Conservation (phyloP, 2,888 invertebrate species). For the Neoaliturus tenellus region DNA sequence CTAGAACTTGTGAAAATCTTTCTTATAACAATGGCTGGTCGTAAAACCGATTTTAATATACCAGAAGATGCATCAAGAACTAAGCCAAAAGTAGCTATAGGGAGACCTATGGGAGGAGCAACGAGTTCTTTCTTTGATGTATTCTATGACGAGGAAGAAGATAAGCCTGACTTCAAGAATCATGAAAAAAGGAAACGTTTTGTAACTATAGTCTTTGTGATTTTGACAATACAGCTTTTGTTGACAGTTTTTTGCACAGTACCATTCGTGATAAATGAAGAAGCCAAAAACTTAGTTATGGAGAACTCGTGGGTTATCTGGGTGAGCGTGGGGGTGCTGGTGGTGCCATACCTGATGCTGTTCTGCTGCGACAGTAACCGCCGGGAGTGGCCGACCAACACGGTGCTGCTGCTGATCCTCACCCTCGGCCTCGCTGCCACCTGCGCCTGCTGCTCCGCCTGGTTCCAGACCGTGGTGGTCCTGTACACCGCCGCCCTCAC, state of each 20-base stretch:
- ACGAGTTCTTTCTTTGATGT: background rate
- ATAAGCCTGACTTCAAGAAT: background rate
- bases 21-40: background rate
- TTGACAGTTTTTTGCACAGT: background rate
- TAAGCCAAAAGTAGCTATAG: background rate
- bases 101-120: background rate
- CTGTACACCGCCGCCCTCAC: slow-evolving; percentile 34
- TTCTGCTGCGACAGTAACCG: slow-evolving; percentile 40
- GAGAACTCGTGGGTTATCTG: background rate
- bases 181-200: background rate
- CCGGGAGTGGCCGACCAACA: slow-evolving; percentile 19
- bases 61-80: background rate
- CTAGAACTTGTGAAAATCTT: no score
- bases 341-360: slow-evolving; percentile 47
- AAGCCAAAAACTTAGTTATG: background rate
- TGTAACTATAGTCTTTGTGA: background rate
- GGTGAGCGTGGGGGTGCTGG: background rate
- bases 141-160: background rate
- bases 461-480: slow-evolving; percentile 2
- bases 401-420: slow-evolving; percentile 6
- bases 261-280: background rate
- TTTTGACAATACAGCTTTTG: background rate
- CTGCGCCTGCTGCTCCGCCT: background rate
- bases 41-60: background rate
- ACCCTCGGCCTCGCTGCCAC: slow-evolving; percentile 24